Conservation (phyloP, 2,888 invertebrate genomes). For the Dryobotodes eremita region DNA sequence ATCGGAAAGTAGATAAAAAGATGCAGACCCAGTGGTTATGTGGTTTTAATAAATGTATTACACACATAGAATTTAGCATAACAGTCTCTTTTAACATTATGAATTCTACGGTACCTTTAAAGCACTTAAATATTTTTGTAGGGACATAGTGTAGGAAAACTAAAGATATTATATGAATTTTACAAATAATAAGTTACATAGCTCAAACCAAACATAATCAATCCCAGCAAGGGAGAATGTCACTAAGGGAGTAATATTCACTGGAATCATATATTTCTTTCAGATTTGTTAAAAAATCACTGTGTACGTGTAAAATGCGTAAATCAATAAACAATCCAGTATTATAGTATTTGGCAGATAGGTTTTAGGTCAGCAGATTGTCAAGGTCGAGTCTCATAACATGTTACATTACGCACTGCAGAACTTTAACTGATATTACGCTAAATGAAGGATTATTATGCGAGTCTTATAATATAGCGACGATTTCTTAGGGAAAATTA, state of each 20-base stretch:
- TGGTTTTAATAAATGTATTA: too few relatives aligned
- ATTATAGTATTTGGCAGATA: constrained; percentile 39
- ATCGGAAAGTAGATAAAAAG: too few relatives aligned
- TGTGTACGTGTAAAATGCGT: not conserved
- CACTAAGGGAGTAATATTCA: not conserved
- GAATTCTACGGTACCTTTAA: not conserved
- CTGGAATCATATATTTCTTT: not conserved
- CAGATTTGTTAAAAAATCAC: not conserved
- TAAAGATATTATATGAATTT: not conserved
- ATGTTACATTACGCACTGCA: constrained; percentile 21
- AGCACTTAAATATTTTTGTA: too few relatives aligned
- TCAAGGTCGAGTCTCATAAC: constrained; percentile 54
- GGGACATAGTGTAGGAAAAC: too few relatives aligned
- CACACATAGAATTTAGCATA: not conserved
- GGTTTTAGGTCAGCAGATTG: constrained; percentile 42
- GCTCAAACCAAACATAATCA: not conserved
- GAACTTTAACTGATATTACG: not conserved
- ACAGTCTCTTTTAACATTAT: not conserved
- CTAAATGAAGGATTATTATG: not conserved
- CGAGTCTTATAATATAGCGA: not conserved
- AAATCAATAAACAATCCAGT: constrained; percentile 47
- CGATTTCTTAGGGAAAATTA: constrained; percentile 21
- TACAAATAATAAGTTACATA: not conserved
- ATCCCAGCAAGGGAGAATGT: not conserved
- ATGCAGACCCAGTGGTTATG: too few relatives aligned